A percentile compares a stretch with the other conserved stretches of the same genome.
phyloP scores from a whole-genome alignment of 2,888 invertebrate species.

The Rutpela maculata region DNA sequence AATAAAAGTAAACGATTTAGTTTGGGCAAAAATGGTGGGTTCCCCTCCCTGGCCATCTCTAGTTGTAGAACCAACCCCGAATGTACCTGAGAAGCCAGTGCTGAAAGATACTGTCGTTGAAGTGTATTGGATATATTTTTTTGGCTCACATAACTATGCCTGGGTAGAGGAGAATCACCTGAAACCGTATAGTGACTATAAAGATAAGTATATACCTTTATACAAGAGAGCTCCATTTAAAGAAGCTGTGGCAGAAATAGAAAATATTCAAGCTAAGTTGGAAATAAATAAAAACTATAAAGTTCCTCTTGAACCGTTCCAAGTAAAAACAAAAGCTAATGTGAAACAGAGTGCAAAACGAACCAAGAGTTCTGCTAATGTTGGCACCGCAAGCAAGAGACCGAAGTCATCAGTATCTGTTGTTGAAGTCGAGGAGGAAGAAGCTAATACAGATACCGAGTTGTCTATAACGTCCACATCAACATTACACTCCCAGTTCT shows the following conservation, averaged over 20 bases:
- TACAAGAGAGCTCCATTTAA: constrained; percentile 43
- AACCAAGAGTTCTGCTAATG: constrained; percentile 19
- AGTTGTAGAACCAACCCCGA: constrained; percentile 50
- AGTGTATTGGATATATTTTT: constrained; percentile 55
- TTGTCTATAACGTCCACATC: not conserved
- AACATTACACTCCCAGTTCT: not conserved
- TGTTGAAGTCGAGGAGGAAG: not conserved
- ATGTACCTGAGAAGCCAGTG: constrained; percentile 40
- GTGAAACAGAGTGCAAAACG: not conserved
- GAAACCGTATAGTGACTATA: constrained; percentile 52
- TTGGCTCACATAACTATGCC: constrained; percentile 58
- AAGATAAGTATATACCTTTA: constrained; percentile 50
- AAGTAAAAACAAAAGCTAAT: constrained; percentile 29
- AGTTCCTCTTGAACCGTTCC: constrained; percentile 28
- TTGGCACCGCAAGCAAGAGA: constrained; percentile 12
- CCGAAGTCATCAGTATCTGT: not conserved
- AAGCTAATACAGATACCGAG: constrained; percentile 6
- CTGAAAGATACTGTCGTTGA: constrained; percentile 28
- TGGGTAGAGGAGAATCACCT: constrained; percentile 57
- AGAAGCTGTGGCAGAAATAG: constrained; percentile 51
- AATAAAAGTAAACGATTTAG: constrained; percentile 51
- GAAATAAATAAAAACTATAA: constrained; percentile 44
- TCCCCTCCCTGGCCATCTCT: constrained; percentile 59
- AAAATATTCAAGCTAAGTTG: constrained; percentile 31
- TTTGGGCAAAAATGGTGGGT: constrained; percentile 55